Evolutionary conservation across 2,888 invertebrate species (phyloP), one percentile per base, ranked within the genome.

Genomic region (Petrolisthes cinctipes): DNA sequence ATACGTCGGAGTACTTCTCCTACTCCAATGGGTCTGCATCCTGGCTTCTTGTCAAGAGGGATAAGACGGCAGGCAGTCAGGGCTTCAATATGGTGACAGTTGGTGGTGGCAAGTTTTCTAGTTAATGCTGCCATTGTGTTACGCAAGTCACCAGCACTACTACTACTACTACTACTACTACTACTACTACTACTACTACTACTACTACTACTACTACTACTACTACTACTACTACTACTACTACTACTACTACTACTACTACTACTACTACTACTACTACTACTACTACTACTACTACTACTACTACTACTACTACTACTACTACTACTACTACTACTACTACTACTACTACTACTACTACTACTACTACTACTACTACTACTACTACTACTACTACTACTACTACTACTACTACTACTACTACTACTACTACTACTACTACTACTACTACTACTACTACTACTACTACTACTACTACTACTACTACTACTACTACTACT

Each of bases 151-250:
- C n/a, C 73, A 73, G 6, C 23, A 73, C n/a, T n/a, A 73, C 23
- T n/a, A 73, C 23, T n/a, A 73, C 23, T n/a, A 73, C n/a, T n/a
- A 73, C n/a, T n/a, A 73, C 23, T n/a, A 73, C n/a, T n/a, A 73
- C n/a, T n/a, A 73, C n/a, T n/a, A 73, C n/a, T n/a, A 73, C n/a
- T n/a, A 73, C n/a, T n/a, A 73, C n/a, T n/a, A 73, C n/a, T n/a
- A 73, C 23, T n/a, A 73, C 23, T n/a, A 73, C n/a, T n/a, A 73
- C n/a, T n/a, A 73, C n/a, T n/a, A 73, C n/a, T n/a, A 20, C n/a
- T n/a, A 73, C 73, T n/a, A 73, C 23, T n/a, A 73, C n/a, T n/a
- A 73, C n/a, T n/a, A 73, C n/a, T n/a, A 73, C 23, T n/a, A 73
- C 6, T n/a, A 73, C 6, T n/a, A 73, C n/a, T n/a, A 73, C 61